A percentile compares a stretch with the other conserved stretches of the same genome.
These are phyloP conservation scores for Cassiopea xamachana DNA, from an alignment of 30 jellyfish, hydroid and myxozoan genomes.

Conservation along the genomic window DNA sequence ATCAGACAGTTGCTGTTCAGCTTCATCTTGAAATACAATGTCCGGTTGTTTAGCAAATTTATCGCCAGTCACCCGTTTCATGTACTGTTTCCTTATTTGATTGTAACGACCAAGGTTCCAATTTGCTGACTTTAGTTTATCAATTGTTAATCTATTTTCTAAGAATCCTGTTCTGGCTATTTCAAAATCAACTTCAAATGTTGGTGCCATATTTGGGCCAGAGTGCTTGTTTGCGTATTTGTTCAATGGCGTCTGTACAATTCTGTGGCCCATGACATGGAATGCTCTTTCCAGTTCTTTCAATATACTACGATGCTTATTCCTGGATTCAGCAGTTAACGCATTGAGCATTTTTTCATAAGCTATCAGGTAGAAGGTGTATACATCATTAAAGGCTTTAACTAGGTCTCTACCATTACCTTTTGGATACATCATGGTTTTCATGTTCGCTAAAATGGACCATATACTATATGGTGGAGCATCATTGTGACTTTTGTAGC, in stretches of 20 bases:
- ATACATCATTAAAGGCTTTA: conserved; percentile 38
- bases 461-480: conserved; percentile 30
- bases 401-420: conserved; percentile 11
- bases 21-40: not conserved
- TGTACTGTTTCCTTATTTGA: not conserved
- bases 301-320: not conserved
- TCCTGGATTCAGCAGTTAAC: not conserved
- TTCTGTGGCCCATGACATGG: not conserved
- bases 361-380: conserved; percentile 20
- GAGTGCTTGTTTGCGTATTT: not conserved
- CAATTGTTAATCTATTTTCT: not conserved
- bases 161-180: not conserved
- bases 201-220: conserved; percentile 64
- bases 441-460: conserved; percentile 31
- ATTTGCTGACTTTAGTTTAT: not conserved
- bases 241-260: conserved; percentile 34
- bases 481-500: not conserved
- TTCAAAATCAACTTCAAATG: conserved; percentile 30
- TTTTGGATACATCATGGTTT: conserved; percentile 16
- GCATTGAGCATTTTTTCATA: conserved; percentile 3
- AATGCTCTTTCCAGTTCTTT: not conserved
- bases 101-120: conserved; percentile 10
- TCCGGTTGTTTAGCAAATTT: not conserved
- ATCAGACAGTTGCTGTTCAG: not conserved
- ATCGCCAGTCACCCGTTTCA: not conserved